Conservation (phyloP, 2,797 vertebrate genomes). For the Threskiornis aethiopicus region DNA sequence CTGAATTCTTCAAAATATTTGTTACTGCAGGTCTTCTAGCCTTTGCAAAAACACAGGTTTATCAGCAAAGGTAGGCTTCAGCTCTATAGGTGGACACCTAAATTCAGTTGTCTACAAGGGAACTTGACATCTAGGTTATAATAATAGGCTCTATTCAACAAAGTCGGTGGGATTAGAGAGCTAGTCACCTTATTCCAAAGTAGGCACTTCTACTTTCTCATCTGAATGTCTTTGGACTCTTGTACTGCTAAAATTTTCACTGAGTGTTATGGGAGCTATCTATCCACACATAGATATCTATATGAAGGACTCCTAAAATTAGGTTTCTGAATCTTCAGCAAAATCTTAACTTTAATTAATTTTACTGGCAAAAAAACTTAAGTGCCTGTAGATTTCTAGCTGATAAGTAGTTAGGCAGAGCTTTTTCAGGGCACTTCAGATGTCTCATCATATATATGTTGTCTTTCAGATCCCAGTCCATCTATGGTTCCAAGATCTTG, state of each 20-base stretch:
- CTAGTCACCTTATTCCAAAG: background rate
- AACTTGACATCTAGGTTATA: background rate
- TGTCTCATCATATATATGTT: background rate
- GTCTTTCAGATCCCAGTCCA: background rate
- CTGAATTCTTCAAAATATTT: background rate
- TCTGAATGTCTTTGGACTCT: background rate
- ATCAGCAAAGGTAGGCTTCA: background rate
- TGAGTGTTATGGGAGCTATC: background rate
- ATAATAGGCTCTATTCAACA: background rate
- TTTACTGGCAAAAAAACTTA: background rate
- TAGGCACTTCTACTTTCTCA: accelerated
- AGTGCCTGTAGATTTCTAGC: background rate
- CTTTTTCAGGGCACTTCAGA: background rate
- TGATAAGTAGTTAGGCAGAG: background rate
- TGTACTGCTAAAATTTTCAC: background rate
- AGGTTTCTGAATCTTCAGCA: background rate
- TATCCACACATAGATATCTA: background rate
- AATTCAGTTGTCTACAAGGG: background rate
- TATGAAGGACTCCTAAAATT: background rate
- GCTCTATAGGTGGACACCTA: background rate
- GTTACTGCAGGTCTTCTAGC: background rate
- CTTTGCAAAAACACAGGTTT: background rate
- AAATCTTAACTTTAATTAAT: background rate
- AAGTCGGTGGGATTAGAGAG: background rate
- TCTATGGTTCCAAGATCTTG: background rate